Evolutionary conservation across 2,113 vertebrate genomes (phyloP).

Genomic region (Erythrolamprus reginae): DNA sequence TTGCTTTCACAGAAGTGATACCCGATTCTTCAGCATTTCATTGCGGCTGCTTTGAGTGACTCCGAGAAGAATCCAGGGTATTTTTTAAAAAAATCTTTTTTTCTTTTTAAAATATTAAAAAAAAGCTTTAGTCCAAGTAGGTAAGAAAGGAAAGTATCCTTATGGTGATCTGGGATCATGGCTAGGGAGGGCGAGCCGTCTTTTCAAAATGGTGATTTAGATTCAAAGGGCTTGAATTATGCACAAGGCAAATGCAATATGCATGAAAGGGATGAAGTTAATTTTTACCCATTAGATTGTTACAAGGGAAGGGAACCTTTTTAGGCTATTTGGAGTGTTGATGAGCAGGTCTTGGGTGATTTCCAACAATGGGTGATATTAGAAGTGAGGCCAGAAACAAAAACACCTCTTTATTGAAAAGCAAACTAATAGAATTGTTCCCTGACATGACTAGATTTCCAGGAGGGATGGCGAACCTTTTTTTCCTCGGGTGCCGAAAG

Average conservation of each 20-base stretch:
- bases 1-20: slow-evolving; percentile 80
- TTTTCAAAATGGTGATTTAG: background rate
- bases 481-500: too few relatives aligned
- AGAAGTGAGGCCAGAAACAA: background rate
- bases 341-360: background rate
- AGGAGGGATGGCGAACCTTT: too few relatives aligned
- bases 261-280: background rate
- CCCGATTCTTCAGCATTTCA: slow-evolving; percentile 66
- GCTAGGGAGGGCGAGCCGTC: slow-evolving; percentile 36
- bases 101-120: slow-evolving; percentile 55
- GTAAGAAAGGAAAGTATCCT: slow-evolving; percentile 38
- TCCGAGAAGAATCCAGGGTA: slow-evolving; percentile 54
- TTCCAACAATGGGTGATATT: background rate
- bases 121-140: slow-evolving; percentile 51
- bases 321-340: background rate
- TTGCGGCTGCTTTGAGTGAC: slow-evolving; percentile 53
- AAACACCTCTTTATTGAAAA: background rate
- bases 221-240: background rate
- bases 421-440: background rate
- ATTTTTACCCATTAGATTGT: background rate
- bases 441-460: background rate
- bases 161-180: slow-evolving; percentile 38
- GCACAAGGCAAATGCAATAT: background rate
- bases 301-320: background rate
- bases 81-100: slow-evolving; percentile 51